These are phyloP conservation scores for Drosophila nikananu DNA, from an alignment of 1,140 invertebrate species.

Conservation along the genomic window DNA sequence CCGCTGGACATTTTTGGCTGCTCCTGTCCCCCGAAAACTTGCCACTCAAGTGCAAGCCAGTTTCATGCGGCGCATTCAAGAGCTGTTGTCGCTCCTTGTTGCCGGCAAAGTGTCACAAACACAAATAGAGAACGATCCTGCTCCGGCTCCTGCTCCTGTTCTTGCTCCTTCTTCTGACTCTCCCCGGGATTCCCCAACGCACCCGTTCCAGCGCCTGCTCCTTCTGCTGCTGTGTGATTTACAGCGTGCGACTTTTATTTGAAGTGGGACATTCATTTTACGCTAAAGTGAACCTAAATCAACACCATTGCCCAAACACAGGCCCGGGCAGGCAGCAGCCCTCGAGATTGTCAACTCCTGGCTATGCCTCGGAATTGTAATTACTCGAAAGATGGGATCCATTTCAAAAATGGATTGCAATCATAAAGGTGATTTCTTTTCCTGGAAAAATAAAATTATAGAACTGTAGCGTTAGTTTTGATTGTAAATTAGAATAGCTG, in stretches of 20 bases:
- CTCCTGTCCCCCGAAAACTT: conserved; percentile 36
- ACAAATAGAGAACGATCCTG: conserved; percentile 66
- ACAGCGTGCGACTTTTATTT: conserved; percentile 83
- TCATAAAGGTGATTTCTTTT: not conserved
- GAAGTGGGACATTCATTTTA: conserved; percentile 83
- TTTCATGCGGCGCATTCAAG: conserved; percentile 79
- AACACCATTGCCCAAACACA: conserved; percentile 60
- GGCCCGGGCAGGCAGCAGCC: not conserved
- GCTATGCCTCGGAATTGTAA: conserved; percentile 18
- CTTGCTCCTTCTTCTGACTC: not conserved
- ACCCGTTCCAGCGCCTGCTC: not conserved
- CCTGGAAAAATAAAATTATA: not conserved
- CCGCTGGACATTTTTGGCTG: conserved; percentile 71
- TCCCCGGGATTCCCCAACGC: not conserved
- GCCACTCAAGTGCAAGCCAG: conserved; percentile 76
- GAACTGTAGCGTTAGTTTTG: not conserved
- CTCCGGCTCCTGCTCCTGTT: conserved; percentile 38
- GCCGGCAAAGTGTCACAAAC: conserved; percentile 73
- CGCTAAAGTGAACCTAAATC: conserved; percentile 83
- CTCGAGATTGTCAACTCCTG: conserved; percentile 22
- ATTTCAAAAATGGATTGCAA: not conserved
- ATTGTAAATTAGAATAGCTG: not conserved
- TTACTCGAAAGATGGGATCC: conserved; percentile 15
- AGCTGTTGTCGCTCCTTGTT: conserved; percentile 65
- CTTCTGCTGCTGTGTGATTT: conserved; percentile 72